These are phyloP conservation scores for Copsychus sechellarum DNA, from an alignment of 2,113 vertebrate genomes.

Conservation along the genomic window DNA sequence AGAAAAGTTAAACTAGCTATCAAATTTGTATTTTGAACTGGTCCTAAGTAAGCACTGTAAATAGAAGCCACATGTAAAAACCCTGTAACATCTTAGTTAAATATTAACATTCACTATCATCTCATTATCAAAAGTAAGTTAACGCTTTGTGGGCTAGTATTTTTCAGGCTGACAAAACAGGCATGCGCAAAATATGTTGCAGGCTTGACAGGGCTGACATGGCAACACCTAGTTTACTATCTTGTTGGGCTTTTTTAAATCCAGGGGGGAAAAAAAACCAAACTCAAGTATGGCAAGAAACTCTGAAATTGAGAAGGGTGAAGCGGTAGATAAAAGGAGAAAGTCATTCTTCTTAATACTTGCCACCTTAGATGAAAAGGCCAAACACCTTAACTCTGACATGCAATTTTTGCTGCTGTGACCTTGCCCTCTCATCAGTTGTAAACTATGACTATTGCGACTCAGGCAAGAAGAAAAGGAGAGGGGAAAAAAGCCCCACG, in stretches of 20 bases:
- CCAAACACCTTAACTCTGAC: not conserved
- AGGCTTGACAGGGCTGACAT: not conserved
- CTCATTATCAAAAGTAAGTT: not conserved
- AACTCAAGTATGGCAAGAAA: not conserved
- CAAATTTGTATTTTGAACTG: not conserved
- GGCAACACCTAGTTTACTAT: not conserved
- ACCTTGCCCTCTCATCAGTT: not conserved
- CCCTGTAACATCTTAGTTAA: not conserved
- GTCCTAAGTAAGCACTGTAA: not conserved
- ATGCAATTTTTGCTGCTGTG: not conserved
- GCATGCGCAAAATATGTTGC: fast-evolving
- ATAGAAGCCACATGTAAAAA: not conserved
- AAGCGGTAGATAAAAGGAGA: not conserved
- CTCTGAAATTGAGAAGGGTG: not conserved
- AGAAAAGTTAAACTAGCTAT: not conserved
- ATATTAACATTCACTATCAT: conserved; percentile 7
- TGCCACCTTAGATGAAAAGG: not conserved
- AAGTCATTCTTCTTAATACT: not conserved
- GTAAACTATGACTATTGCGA: not conserved
- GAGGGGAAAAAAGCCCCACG: not conserved
- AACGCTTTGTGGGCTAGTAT: not conserved
- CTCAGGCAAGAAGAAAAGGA: not conserved
- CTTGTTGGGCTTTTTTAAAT: not conserved
- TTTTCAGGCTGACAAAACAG: not conserved
- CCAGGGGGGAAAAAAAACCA: fast-evolving